These are phyloP conservation scores for Desmodus rotundus DNA, from an alignment of 2,113 vertebrate genomes.

Conservation along the genomic window DNA sequence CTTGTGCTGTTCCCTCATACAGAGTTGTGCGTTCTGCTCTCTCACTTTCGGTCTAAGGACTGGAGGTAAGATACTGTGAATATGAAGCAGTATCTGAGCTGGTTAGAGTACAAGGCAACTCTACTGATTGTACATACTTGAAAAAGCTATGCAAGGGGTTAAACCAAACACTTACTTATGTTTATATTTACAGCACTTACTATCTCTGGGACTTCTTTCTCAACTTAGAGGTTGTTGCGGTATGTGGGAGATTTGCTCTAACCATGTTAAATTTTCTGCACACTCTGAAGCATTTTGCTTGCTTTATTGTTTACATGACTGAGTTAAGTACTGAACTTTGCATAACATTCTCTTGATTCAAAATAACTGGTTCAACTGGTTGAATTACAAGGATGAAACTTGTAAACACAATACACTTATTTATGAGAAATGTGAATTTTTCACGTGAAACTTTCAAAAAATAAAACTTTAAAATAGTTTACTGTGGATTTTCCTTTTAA, in stretches of 20 bases:
- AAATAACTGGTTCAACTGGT: neutral
- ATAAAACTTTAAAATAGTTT: neutral
- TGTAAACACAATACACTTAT: neutral
- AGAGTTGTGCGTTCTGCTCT: neutral
- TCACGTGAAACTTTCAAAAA: neutral
- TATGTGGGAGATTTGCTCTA: neutral
- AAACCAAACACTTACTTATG: neutral
- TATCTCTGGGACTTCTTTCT: neutral
- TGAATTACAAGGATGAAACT: neutral
- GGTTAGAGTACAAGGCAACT: neutral
- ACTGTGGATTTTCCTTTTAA: neutral
- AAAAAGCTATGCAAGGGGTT: neutral
- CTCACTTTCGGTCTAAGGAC: neutral
- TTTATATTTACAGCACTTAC: neutral
- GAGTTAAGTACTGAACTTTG: neutral
- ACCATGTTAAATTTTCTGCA: neutral
- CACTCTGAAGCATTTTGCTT: neutral
- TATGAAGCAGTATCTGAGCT: neutral
- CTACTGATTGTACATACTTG: neutral
- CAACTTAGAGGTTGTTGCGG: neutral
- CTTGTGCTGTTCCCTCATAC: neutral
- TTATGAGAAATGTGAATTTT: neutral
- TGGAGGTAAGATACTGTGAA: neutral
- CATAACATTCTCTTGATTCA: neutral
- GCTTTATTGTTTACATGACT: neutral